Evolutionary conservation across 2,888 invertebrate species (phyloP).

Genomic region (Torymus auratus): DNA sequence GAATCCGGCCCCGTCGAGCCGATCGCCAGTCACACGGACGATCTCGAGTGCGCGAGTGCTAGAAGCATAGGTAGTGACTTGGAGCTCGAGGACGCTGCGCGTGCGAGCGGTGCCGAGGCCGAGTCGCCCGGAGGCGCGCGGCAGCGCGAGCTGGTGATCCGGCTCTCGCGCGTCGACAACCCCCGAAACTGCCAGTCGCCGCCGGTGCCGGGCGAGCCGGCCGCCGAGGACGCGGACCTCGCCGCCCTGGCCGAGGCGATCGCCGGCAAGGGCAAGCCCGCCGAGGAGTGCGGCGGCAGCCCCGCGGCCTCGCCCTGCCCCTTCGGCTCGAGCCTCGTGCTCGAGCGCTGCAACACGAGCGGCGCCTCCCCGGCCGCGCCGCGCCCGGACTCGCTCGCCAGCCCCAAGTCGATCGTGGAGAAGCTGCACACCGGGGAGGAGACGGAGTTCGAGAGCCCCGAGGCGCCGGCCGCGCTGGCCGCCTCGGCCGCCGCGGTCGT

Average conservation of each 20-base stretch:
- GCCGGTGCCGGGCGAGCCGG: neutral
- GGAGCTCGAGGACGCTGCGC: neutral
- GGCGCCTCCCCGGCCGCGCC: no score
- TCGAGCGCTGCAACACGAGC: constrained; percentile 20
- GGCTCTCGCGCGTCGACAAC: constrained; percentile 66
- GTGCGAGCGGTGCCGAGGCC: neutral
- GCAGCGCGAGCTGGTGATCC: constrained; percentile 61
- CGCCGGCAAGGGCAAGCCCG: neutral
- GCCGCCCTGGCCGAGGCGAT: neutral
- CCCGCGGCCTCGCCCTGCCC: neutral
- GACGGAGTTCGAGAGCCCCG: constrained; percentile 71
- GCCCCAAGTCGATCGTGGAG: constrained; percentile 39
- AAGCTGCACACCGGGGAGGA: constrained; percentile 63
- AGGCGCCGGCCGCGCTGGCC: constrained; percentile 62
- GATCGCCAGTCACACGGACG: no score
- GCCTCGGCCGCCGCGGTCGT: constrained; percentile 60
- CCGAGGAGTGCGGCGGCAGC: neutral
- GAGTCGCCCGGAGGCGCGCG: no score
- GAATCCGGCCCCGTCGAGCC: no score
- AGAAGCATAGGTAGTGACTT: constrained; percentile 26
- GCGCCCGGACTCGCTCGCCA: neutral
- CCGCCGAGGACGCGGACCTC: neutral
- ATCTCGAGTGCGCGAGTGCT: no score
- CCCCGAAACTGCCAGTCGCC: neutral
- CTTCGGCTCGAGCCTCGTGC: constrained; percentile 18